phyloP scores from a whole-genome alignment of 2,113 vertebrate species.

The Paraplagusia blochii region DNA sequence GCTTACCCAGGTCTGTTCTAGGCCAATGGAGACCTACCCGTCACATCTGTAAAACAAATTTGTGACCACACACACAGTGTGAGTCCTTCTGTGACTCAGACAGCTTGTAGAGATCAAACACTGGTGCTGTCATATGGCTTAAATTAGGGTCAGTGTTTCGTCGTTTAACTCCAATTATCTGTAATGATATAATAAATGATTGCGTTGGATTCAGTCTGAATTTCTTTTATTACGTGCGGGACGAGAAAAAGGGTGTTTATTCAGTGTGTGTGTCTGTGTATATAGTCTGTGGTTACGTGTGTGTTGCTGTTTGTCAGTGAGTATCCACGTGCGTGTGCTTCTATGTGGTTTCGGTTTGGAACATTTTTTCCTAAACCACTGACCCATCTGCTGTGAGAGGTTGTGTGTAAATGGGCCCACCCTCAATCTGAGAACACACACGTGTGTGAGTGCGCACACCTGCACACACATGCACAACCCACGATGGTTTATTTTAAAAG shows the following conservation, averaged over 20 bases:
- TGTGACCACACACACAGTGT: slow-evolving; percentile 71
- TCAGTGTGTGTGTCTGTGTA: slow-evolving; percentile 36
- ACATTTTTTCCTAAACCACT: slow-evolving; percentile 65
- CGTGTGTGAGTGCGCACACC: slow-evolving; percentile 7
- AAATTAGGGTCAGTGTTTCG: slow-evolving; percentile 83
- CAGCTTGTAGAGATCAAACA: slow-evolving; percentile 67
- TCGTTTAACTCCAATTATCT: slow-evolving; percentile 85
- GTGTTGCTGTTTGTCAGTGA: slow-evolving; percentile 40
- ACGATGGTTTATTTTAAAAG: slow-evolving; percentile 8
- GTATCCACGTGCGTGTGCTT: slow-evolving; percentile 8
- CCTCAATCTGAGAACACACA: slow-evolving; percentile 61
- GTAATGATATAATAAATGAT: slow-evolving; percentile 30
- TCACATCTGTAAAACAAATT: slow-evolving; percentile 64
- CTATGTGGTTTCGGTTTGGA: slow-evolving; percentile 42
- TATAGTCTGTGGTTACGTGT: slow-evolving; percentile 49
- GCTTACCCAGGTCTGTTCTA: too few relatives aligned
- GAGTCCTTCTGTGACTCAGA: slow-evolving; percentile 52
- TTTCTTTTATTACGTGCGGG: slow-evolving; percentile 60
- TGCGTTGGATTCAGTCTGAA: slow-evolving; percentile 46
- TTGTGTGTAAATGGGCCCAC: slow-evolving; percentile 67
- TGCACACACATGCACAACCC: slow-evolving; percentile 17
- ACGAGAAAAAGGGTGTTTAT: slow-evolving; percentile 49
- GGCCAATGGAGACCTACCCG: too few relatives aligned
- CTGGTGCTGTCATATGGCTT: slow-evolving; percentile 75
- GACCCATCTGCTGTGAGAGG: slow-evolving; percentile 60